Base-by-base conservation (phyloP, 64 coral and sea anemone genomes). In the Actinia tenebrosa region DNA sequence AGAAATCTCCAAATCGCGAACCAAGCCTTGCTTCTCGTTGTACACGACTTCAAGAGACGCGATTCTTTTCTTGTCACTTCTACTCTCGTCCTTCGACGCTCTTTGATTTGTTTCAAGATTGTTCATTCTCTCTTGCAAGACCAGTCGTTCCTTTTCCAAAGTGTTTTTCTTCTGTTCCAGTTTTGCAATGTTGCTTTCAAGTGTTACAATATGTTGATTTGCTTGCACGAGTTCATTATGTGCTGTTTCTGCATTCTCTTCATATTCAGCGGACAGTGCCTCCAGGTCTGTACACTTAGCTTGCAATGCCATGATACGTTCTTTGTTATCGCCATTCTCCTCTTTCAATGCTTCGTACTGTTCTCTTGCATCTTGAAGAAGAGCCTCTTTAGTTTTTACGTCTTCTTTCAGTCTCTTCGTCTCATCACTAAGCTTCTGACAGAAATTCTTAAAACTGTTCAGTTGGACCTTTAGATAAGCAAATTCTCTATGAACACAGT, bases 401-500 rank as follows among this genome's bases (percentile, higher is more conserved):
- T 96, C 88, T 44, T 93, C 94, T 86, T 90, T 90, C 2, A 91
- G n/a, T 20, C 72, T 87, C 19, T 91, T 92, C 17, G 47, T 87
- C 16, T 96, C 94, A 44, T 96, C 91, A 16, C 88, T 84, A 3
- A 90, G 81, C 46, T 86, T 92, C 43, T 86, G 86, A 53, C 88
- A 93, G 54, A 88, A 88, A 3, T 87, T 77, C 10, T 89, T 90
- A 56, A 96, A 93, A 16, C 71, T 93, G 19, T 77, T 78, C 42
- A 96, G 37, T 13, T 96, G 91, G 27, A 90, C 92, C 22, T 87
- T 89, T 23, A 96, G 75, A 23, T 88, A 84, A 16, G 91, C 88
- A n/a, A 96, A 96, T 25, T 96, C 94, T 44, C 89, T 92, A 56
- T 96, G 86, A 37, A 96, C 89, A 80, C 86, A 93, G 81, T 96